phyloP scores from a whole-genome alignment of 2,113 vertebrate species.

The Pterocles orientalis region DNA sequence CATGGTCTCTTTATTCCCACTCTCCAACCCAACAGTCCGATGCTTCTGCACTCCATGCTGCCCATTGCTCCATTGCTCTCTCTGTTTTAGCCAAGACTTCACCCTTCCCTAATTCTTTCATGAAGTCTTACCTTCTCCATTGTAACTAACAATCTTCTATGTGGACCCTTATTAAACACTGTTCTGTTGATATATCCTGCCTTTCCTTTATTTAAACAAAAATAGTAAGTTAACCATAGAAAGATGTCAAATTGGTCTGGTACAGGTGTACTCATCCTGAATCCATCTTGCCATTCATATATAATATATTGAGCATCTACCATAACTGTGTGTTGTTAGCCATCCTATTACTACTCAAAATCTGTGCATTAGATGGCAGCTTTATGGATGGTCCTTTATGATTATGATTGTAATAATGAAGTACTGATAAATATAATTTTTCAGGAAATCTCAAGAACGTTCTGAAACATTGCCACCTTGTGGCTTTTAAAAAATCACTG shows the following conservation, averaged over 20 bases:
- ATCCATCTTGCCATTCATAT: background rate
- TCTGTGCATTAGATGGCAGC: background rate
- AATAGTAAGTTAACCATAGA: background rate
- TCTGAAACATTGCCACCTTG: slow-evolving; percentile 55
- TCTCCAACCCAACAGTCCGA: background rate
- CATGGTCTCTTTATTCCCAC: background rate
- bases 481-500: background rate
- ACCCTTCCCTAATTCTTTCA: background rate
- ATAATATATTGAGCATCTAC: background rate
- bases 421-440: background rate
- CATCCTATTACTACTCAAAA: background rate
- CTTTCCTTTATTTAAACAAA: background rate
- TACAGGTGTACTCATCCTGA: background rate
- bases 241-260: background rate
- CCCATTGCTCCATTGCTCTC: background rate
- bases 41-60: background rate
- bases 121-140: background rate
- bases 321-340: background rate
- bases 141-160: background rate
- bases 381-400: background rate
- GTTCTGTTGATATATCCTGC: background rate
- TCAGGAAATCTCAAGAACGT: background rate
- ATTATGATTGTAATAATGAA: background rate
- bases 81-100: background rate
- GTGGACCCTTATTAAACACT: background rate